Base-by-base conservation (phyloP, 2,888 invertebrate species). In the Sepiola atlantica region DNA sequence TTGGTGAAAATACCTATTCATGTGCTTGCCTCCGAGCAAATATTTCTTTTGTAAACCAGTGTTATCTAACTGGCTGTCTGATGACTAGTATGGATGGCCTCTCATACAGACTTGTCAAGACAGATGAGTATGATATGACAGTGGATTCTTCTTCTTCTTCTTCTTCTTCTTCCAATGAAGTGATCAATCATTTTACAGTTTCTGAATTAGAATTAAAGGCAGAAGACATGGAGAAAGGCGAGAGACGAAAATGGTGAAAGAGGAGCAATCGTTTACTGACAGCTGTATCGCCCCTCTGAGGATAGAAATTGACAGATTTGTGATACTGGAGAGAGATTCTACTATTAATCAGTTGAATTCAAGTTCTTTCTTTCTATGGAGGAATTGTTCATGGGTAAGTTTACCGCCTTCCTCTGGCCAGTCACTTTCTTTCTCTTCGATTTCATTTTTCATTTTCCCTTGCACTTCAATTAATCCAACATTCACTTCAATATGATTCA, bases 241-340 rank as follows among this genome's bases (percentile, higher is more conserved):
- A 2, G 77, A 77, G 77, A 77, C 16, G 32, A 32, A 77, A 77
- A 77, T 16, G 77, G 77, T 2, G 16, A n/a, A 18, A 16, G 21
- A 77, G 32, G n/a, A 16, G 77, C 77, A n/a, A 77, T 77, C n/a
- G 77, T 77, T 77, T 32, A 77, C 77, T 77, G 77, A 77, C 77
- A 77, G 77, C n/a, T 77, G n/a, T n/a, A 77, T n/a, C 4, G n/a
- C 77, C 77, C 77, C 77, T 14, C 77, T 32, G 77, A 32, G 77
- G 77, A 77, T 21, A n/a, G 16, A 77, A n/a, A 77, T 32, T 77
- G 77, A 77, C 77, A 77, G 77, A 77, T 77, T 77, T 77, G 77
- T 77, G 77, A 77, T 77, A 77, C 77, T 32, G 77, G n/a, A n/a
- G 77, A n/a, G 77, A 77, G 77, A n/a, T 77, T 77, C 77, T 77